Evolutionary conservation across 2,797 vertebrate species (phyloP), one percentile per base, ranked within the genome.

Genomic region (Chiroxiphia lanceolata): DNA sequence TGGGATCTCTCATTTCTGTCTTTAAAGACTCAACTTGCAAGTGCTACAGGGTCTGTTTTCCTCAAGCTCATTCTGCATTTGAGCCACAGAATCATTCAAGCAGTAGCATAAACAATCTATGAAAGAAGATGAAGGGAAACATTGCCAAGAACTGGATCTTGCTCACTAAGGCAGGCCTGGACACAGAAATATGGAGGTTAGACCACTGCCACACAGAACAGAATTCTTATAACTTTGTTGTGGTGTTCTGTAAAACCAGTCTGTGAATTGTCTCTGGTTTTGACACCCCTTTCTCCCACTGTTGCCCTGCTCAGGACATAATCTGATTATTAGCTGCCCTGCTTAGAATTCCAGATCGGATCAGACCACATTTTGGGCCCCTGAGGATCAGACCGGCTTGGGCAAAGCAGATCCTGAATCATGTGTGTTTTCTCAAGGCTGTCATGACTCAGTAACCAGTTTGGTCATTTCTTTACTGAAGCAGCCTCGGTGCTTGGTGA

Each of bases 291-390:
- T 77, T 79, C 25, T 81, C 57, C 76, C 64, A 77, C 84, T 19
- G 1, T 38, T 90, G 89, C 38, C 57, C 50, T 86, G 65, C 67
- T 84, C 20, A 53, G 57, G 47, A 68, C 53, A 64, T 96, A 97
- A 96, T 97, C 96, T 78, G 19, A 86, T 97, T 93, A 94, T 65
- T 74, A 84, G 89, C 53, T 61, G 87, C 42, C 53, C 70, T 93
- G 68, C 82, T 97, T 94, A 70, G 88, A 92, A 97, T 97, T 97
- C 94, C 97, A 87, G 61, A 38, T 83, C 0, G 1, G 96, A 94
- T 96, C 83, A 95, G 83, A 83, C 68, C 71, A 64, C 47, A 25
- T 8, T 76, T 61, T 89, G 53, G 56, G 86, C 63, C 77, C 70
- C 86, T 63, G 47, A 71, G 78, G 83, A 44, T 90, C 88, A 95